A percentile compares a stretch with the other conserved stretches of the same genome.
Evolutionary conservation across 2,113 vertebrate genomes (phyloP).

Genomic region (Hippocampus abdominalis): DNA sequence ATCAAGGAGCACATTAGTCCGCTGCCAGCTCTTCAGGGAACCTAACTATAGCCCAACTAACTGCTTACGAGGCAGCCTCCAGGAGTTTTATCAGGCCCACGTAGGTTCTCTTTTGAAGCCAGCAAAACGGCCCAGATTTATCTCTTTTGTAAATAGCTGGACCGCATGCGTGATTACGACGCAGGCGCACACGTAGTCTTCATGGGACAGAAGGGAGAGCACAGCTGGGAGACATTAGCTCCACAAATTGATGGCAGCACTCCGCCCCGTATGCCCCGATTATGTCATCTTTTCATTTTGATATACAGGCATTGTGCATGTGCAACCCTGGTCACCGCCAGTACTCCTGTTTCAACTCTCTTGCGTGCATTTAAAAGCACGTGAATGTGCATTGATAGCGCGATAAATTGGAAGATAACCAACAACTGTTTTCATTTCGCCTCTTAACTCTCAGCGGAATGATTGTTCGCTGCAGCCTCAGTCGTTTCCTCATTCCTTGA

Average conservation of each 20-base stretch:
- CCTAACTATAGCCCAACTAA: constrained; percentile 56
- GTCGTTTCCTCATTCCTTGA: constrained; percentile 3
- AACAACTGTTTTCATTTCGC: constrained; percentile 1
- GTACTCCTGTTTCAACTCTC: background rate
- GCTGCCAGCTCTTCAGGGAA: constrained; percentile 56
- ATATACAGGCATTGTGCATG: constrained; percentile 20
- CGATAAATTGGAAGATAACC: background rate
- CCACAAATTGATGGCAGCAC: constrained; percentile 44
- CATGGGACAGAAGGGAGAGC: constrained; percentile 20
- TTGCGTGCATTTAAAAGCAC: background rate
- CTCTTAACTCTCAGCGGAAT: background rate
- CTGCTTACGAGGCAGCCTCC: constrained; percentile 62
- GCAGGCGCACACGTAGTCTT: constrained; percentile 13
- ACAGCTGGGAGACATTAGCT: constrained; percentile 67
- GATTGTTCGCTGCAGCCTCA: background rate
- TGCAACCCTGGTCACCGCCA: constrained; percentile 14
- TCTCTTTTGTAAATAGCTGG: constrained; percentile 40
- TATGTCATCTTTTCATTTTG: constrained; percentile 53
- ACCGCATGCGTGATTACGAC: constrained; percentile 10
- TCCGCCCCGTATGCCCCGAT: constrained; percentile 41
- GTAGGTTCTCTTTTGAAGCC: constrained; percentile 30
- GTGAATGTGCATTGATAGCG: background rate
- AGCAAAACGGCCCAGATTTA: constrained; percentile 32
- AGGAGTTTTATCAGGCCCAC: constrained; percentile 43
- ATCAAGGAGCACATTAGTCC: constrained; percentile 64